Conservation (phyloP, 1,140 invertebrate genomes). For the Pseudomyrmex sp. region DNA sequence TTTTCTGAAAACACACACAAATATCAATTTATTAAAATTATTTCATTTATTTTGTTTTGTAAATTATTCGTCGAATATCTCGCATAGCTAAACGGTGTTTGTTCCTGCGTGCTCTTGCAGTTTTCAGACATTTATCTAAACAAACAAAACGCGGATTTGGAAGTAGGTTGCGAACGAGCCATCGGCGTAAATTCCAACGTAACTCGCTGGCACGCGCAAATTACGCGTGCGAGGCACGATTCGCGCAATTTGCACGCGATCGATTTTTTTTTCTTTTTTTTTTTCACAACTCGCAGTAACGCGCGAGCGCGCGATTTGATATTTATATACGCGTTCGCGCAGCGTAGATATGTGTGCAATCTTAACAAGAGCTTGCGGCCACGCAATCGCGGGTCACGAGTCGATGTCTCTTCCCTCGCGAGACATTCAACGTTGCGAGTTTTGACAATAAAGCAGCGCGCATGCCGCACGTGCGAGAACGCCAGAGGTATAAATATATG, state of each 20-base stretch:
- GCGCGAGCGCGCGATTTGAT: too few relatives aligned
- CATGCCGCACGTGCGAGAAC: conserved; percentile 7
- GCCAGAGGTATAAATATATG: not conserved
- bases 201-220: not conserved
- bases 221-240: not conserved
- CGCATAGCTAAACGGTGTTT: not conserved
- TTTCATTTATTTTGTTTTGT: too few relatives aligned
- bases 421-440: too few relatives aligned
- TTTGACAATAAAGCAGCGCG: not conserved
- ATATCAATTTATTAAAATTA: too few relatives aligned
- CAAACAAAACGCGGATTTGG: not conserved
- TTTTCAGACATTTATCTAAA: conserved; percentile 20
- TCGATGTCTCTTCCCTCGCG: too few relatives aligned
- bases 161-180: not conserved
- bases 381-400: too few relatives aligned
- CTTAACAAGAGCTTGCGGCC: too few relatives aligned
- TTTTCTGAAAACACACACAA: not conserved
- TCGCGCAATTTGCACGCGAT: not conserved
- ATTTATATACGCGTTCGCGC: too few relatives aligned
- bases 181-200: not conserved
- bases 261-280: not conserved
- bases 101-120: not conserved
- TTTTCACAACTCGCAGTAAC: too few relatives aligned
- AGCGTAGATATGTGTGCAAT: too few relatives aligned
- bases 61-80: not conserved